Evolutionary conservation across 2,113 vertebrate genomes (phyloP).

Genomic region (Himantopus leucocephalus): DNA sequence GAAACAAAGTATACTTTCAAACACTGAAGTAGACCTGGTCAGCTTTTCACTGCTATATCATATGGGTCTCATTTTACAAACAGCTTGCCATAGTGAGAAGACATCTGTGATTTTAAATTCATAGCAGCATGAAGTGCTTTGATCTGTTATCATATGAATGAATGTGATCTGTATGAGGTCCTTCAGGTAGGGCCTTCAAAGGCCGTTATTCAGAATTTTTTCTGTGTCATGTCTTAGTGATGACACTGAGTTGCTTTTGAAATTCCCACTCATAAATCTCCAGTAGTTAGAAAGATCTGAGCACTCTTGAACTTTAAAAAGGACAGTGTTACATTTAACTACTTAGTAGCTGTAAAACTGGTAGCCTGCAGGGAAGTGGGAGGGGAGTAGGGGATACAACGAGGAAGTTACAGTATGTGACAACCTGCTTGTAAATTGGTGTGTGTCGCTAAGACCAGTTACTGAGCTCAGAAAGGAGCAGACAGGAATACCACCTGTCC

Average conservation of each 20-base stretch:
- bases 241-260: neutral
- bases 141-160: neutral
- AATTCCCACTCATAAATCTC: neutral
- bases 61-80: neutral
- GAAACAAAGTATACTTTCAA: neutral
- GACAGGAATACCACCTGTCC: neutral
- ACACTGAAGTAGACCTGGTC: neutral
- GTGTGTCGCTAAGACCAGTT: neutral
- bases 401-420: neutral
- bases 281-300: neutral
- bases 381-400: neutral
- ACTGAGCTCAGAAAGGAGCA: neutral
- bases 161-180: neutral
- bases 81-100: neutral
- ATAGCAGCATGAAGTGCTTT: neutral
- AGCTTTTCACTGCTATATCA: neutral
- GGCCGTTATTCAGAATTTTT: neutral
- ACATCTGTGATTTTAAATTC: neutral
- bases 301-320: neutral
- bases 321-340: neutral
- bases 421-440: neutral
- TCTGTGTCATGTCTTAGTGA: neutral
- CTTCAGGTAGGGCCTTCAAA: neutral
- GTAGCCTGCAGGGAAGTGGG: no score
- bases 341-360: neutral